Base-by-base conservation (phyloP, 1,140 invertebrate genomes). In the Neodiprion virginianus region DNA sequence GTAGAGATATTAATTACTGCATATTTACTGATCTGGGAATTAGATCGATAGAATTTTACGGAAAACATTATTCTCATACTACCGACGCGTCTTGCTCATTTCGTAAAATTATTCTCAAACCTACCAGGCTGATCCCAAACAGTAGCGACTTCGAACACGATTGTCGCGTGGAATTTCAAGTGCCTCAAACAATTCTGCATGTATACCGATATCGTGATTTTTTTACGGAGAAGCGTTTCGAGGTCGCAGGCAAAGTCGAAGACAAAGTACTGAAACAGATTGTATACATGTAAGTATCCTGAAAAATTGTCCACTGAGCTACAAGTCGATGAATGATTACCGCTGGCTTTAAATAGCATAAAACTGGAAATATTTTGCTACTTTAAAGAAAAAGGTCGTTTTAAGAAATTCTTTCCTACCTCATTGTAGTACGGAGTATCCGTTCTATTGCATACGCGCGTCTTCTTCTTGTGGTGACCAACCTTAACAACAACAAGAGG, bases 111-210 rank as follows among this genome's bases (percentile, higher is more conserved):
- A 75, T 47, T 17, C 53, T 48, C 9, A 69, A 17, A 75, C 75
- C 86, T 88, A 95, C 94, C 91, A 86, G 90, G 89, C 82, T 94
- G 92, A 66, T 89, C 85, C 91, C 94, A 95, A 7, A 95, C 90
- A 10, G 92, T 91, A 8, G 91, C 92, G 3, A 94, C 85, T 85
- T 95, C 93, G 50, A 95, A 89, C 75, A 88, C 81, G 7, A 81
- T 82, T 65, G 81, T 82, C 9, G 85, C 86, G 67, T 88, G 77
- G 73, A 87, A 87, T 74, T 87, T 87, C 14, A 81, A 78, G 72
- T 80, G 84, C 17, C 81, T 79, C 61, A 88, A 71, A 69, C 76
- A 80, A 53, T 78, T 80, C 17, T 81, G 79, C 28, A 88, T 71
- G 61, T 88, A 88, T 4, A 87, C 85, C 9, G 86, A 81, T 79